Base-by-base conservation (phyloP, 2,113 vertebrate species). In the Hypocryptadius cinnamomeus region DNA sequence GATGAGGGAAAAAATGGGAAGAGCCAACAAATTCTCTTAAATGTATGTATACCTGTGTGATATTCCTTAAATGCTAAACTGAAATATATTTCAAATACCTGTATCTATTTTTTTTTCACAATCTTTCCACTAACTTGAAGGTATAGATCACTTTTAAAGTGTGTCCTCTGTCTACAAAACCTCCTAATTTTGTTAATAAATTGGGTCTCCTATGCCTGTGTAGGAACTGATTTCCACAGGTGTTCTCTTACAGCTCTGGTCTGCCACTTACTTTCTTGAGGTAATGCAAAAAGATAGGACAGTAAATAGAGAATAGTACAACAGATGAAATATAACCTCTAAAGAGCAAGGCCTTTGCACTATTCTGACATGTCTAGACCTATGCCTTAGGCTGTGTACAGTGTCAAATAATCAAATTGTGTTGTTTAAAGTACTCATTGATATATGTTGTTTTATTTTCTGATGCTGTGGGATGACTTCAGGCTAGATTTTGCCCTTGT, bases 401-500 rank as follows among this genome's bases (percentile, higher is more conserved):
- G 25, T 81, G 54, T 88, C 86, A 89, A 82, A 79, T 88, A 95
- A 91, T 93, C 72, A 85, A 84, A 88, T 65, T 37, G 14, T 66
- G 53, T 85, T 80, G 50, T 91, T 94, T 89, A 87, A 95, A 95
- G 80, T 87, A 70, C 51, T 82, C 82, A 94, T 92, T 90, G 88
- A 78, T 95, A 85, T 17, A 73, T 70, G 63, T 68, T 92, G 27
- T 12, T 94, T 90, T 90, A 76, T 94, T 94, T 95, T 85, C 85
- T 90, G 63, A 71, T 93, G 60, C 79, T 87, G 53, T 77, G 61
- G 71, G 63, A 72, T 94, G 84, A 86, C 89, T 88, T 92, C 59
- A 70, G 96, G 92, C 90, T 91, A 79, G 63, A 76, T 90, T 89
- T 82, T 92, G 54, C n/a, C 79, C 21, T 87, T 74, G 31, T 5